A percentile compares a stretch with the other conserved stretches of the same genome.
phyloP scores from a whole-genome alignment of 2,888 invertebrate genomes.

The Cantharis rustica region DNA sequence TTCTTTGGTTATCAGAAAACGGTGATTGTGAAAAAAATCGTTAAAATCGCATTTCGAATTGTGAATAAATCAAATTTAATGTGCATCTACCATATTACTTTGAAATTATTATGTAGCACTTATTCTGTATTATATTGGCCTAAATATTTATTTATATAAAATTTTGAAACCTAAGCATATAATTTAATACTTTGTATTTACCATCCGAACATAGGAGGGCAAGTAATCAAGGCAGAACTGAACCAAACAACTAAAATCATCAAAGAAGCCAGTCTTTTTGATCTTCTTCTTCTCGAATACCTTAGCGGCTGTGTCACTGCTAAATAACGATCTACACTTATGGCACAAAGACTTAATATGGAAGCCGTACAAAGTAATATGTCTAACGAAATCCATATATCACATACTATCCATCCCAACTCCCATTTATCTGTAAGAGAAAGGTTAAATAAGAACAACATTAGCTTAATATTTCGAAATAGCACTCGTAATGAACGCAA shows the following conservation, averaged over 20 bases:
- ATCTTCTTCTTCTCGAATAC: slow-evolving; percentile 86
- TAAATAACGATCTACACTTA: slow-evolving; percentile 88
- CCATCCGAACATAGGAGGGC: slow-evolving; percentile 94
- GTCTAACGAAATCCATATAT: slow-evolving; percentile 92
- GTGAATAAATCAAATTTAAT: no score
- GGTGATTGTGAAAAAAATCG: no score
- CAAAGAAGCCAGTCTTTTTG: slow-evolving; percentile 79
- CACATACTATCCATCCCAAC: slow-evolving; percentile 85
- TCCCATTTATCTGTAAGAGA: slow-evolving; percentile 76
- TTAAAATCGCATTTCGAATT: no score
- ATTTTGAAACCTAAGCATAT: neutral
- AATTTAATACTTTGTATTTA: slow-evolving; percentile 53
- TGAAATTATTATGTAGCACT: no score
- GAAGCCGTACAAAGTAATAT: slow-evolving; percentile 93
- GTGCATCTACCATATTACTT: no score
- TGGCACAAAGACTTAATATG: slow-evolving; percentile 89
- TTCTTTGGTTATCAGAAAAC: no score
- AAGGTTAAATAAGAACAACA: neutral
- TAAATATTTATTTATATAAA: no score
- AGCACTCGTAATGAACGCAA: neutral
- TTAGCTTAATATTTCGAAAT: neutral
- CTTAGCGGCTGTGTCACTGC: slow-evolving; percentile 93
- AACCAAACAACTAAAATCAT: slow-evolving; percentile 93
- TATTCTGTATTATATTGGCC: no score
- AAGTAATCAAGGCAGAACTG: slow-evolving; percentile 87